phyloP scores from a whole-genome alignment of 2,888 invertebrate genomes.

The Heliconius erato region DNA sequence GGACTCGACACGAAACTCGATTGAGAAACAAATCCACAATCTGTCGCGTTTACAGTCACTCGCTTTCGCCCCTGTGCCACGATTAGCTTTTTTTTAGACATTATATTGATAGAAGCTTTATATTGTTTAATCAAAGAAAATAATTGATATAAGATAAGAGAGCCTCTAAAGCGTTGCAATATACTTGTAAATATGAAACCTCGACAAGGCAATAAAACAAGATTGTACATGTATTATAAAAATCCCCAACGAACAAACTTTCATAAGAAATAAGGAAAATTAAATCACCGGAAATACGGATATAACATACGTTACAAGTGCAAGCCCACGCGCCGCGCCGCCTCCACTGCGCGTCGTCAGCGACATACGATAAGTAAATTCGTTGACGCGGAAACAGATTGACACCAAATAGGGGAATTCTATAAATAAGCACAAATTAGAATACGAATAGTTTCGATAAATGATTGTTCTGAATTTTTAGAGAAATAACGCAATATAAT shows the following conservation, averaged over 20 bases:
- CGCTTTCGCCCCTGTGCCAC: no score
- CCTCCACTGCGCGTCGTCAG: not conserved
- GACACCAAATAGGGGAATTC: not conserved
- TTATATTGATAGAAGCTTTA: no score
- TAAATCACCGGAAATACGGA: not conserved
- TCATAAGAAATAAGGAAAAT: not conserved
- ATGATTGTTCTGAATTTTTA: not conserved
- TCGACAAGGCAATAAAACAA: not conserved
- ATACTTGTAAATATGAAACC: not conserved
- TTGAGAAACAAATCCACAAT: no score
- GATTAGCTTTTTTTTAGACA: no score
- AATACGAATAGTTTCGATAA: not conserved
- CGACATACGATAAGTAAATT: slow-evolving; percentile 3
- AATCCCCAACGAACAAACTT: not conserved
- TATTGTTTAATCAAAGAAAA: no score
- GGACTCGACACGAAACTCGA: no score
- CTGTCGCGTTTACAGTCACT: no score
- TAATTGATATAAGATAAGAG: no score
- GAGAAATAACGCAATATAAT: not conserved
- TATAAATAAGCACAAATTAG: not conserved
- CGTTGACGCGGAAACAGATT: slow-evolving; percentile 7
- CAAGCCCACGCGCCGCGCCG: not conserved
- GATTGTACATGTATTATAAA: not conserved
- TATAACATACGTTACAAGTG: not conserved
- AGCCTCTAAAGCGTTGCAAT: no score